Evolutionary conservation across 2,888 invertebrate species (phyloP), one percentile per base, ranked within the genome.

Genomic region (Brachyptera risi): DNA sequence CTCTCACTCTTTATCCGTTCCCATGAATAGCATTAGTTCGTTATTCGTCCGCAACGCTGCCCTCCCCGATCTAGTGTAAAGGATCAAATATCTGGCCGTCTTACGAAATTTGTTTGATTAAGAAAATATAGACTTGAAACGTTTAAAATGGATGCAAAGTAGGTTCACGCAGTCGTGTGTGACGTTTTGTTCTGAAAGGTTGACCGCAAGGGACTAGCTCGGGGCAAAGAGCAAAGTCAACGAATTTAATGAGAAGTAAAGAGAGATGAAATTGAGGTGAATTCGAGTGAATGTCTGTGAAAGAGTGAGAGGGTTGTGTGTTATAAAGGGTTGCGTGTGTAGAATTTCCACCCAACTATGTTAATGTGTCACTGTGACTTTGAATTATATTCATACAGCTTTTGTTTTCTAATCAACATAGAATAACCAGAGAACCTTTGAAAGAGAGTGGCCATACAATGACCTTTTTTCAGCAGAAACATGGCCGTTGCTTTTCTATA

Each of bases 1-100:
- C n/a, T n/a, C n/a, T n/a, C n/a, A n/a, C n/a, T n/a, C n/a, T n/a
- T n/a, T n/a, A n/a, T n/a, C n/a, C n/a, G n/a, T n/a, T n/a, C 37
- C 21, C 54, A 54, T 54, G 54, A 54, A 54, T 54, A 54, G 23
- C 54, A 54, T n/a, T n/a, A 54, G 54, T 54, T 54, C 35, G 19
- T 54, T 37, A 35, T 35, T 37, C 37, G 21, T n/a, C n/a, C n/a
- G n/a, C n/a, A n/a, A n/a, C n/a, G n/a, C n/a, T n/a, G n/a, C n/a
- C n/a, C n/a, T n/a, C n/a, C n/a, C n/a, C n/a, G n/a, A n/a, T n/a
- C n/a, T n/a, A n/a, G n/a, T n/a, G n/a, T n/a, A n/a, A n/a, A n/a
- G n/a, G n/a, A n/a, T n/a, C n/a, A n/a, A n/a, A n/a, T n/a, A n/a
- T n/a, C n/a, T n/a, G n/a, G n/a, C n/a, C n/a, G n/a, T n/a, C 44